Percentiles rank a stretch among this genome's conserved stretches.
Evolutionary conservation across 2,888 invertebrate genomes (phyloP).

Genomic region (Meiosimyza decipiens): DNA sequence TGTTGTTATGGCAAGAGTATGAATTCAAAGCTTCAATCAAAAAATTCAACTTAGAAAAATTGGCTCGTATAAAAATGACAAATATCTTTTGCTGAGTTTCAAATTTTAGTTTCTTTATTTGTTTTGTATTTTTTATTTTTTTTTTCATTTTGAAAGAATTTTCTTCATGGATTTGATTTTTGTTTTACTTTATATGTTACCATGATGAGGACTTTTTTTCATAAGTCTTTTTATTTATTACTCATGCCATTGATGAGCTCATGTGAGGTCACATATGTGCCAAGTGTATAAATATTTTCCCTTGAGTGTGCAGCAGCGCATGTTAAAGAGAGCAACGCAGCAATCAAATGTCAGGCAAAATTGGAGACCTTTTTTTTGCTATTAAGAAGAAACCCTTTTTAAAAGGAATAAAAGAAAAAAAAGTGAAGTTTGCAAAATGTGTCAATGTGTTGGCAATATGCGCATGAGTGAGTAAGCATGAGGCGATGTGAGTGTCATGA

Average conservation of each 20-base stretch:
- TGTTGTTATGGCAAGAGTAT: no score
- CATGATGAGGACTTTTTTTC: no score
- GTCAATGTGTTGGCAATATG: slow-evolving; percentile 7
- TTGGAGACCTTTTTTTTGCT: neutral
- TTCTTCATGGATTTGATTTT: neutral
- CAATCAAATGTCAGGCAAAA: neutral
- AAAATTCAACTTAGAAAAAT: neutral
- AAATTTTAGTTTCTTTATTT: neutral
- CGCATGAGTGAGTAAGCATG: neutral
- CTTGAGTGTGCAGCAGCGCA: neutral
- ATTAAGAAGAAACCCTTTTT: neutral
- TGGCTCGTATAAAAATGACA: neutral
- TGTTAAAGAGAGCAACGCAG: neutral
- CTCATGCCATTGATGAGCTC: neutral
- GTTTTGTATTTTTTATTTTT: neutral
- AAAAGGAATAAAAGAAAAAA: neutral
- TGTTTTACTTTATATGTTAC: neutral
- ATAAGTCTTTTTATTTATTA: neutral
- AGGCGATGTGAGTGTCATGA: slow-evolving; percentile 1
- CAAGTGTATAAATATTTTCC: slow-evolving; percentile 6
- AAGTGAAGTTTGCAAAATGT: neutral
- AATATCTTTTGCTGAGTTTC: neutral
- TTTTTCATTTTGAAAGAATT: neutral
- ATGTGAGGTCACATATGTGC: neutral
- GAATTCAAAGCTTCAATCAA: no score